phyloP scores from a whole-genome alignment of 2,113 vertebrate genomes.

The Sylvicapra grimmia region DNA sequence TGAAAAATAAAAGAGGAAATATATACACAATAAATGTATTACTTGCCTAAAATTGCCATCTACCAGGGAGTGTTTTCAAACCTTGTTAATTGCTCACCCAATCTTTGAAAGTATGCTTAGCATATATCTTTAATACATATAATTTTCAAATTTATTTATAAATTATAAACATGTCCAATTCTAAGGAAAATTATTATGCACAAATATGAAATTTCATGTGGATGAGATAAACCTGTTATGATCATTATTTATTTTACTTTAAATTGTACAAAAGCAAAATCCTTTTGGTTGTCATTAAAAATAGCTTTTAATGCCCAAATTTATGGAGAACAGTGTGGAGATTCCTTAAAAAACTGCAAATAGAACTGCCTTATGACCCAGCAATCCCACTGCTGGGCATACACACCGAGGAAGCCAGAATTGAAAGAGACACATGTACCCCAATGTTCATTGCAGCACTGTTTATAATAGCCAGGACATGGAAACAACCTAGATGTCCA shows the following conservation, averaged over 20 bases:
- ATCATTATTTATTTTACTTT: not conserved
- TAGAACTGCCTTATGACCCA: too few species aligned
- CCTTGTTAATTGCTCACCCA: not conserved
- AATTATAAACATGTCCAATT: not conserved
- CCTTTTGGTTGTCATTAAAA: slow-evolving; percentile 8
- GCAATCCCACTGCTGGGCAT: too few species aligned
- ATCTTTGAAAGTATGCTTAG: not conserved
- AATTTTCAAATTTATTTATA: not conserved
- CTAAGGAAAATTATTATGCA: not conserved
- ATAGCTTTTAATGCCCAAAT: not conserved
- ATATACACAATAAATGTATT: not conserved
- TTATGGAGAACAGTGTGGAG: too few species aligned
- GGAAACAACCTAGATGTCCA: too few species aligned
- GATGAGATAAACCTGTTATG: not conserved
- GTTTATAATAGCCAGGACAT: too few species aligned
- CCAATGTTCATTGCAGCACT: too few species aligned
- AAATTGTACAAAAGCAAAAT: not conserved
- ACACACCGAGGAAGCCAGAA: too few species aligned
- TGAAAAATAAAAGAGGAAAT: not conserved
- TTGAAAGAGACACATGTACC: too few species aligned
- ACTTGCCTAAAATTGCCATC: not conserved
- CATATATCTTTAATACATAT: not conserved
- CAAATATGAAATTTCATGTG: not conserved
- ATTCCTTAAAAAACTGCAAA: too few species aligned
- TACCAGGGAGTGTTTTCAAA: not conserved